Base-by-base conservation (phyloP, 2,797 vertebrate genomes). In the Bovichtus diacanthus region DNA sequence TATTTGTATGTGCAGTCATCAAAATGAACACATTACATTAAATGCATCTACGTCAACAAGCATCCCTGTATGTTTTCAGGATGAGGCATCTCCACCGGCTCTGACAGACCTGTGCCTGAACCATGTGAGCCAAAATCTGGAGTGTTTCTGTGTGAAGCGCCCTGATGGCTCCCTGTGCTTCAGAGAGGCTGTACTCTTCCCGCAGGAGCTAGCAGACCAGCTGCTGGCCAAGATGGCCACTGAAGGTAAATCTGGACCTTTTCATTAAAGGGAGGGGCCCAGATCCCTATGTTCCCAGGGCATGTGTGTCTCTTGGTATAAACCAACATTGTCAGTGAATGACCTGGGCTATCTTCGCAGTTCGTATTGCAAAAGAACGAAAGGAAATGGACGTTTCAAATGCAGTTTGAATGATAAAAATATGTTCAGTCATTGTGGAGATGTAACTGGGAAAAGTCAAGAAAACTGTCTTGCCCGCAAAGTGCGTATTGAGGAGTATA, bases 131-230 rank as follows among this genome's bases (percentile, higher is more conserved):
- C 95, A 96, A 46, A 96, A 97, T 75, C 94, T 99, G 67, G 97
- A 98, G 85, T 95, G 95, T 80, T 98, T 99, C 91, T 99, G 98
- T 84, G 95, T 95, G 79, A 98, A 97, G 85, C 96, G 96, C 21
- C 95, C 97, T 19, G 98, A 99, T 91, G 98, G 98, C 46, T 99
- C 98, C 0, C 80, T 97, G 27, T 96, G 97, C 89, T 95, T 99
- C 81, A 96, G 98, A 71, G 98, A 99, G 87, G 96, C 97, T 13
- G 95, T 98, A 4, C 95, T 98, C 73, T 99, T 99, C 90, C 98
- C 98, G 12, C 98, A 99, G 90, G 98, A 99, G 91, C 95, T 99
- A 27, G 98, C 98, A 18, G 98, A 99, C 82, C 96, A 98, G 80
- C 94, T 99, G 82, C 95, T 99, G 91, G 95, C 95, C 86, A 99